phyloP scores from a whole-genome alignment of 2,888 invertebrate species.

The Drosophila borealis region DNA sequence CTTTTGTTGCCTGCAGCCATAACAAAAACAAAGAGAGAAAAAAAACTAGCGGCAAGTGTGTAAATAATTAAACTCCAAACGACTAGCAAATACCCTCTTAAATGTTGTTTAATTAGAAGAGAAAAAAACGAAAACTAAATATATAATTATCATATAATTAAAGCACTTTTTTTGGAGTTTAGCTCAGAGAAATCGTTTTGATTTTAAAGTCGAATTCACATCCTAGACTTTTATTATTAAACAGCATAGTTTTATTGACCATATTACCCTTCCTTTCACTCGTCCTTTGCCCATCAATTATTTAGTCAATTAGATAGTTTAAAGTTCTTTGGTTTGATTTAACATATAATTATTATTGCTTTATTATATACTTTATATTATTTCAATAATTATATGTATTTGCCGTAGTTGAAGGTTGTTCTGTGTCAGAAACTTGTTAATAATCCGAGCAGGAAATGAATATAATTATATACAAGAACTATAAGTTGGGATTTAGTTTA shows the following conservation, averaged over 20 bases:
- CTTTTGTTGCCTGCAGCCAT: slow-evolving; percentile 46
- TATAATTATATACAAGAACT: too few species aligned
- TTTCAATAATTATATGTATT: slow-evolving; percentile 4
- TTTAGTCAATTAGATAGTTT: too few species aligned
- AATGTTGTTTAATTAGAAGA: neutral
- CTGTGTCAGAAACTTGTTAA: neutral
- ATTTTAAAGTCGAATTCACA: too few species aligned
- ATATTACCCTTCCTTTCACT: too few species aligned
- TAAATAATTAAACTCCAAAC: slow-evolving; percentile 5
- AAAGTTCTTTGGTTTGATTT: neutral
- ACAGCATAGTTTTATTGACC: too few species aligned
- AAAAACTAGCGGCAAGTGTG: slow-evolving; percentile 30
- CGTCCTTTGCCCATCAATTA: neutral
- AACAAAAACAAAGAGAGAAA: slow-evolving; percentile 45
- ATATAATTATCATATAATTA: neutral
- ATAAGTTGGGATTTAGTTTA: too few species aligned
- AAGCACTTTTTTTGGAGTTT: too few species aligned
- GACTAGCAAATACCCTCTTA: slow-evolving; percentile 24
- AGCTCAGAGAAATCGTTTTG: too few species aligned
- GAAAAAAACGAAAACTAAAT: too few species aligned
- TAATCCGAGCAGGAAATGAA: too few species aligned
- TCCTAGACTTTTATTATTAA: too few species aligned
- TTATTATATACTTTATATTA: slow-evolving; percentile 9
- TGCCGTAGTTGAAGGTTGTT: slow-evolving; percentile 1
- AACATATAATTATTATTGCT: slow-evolving; percentile 11